Conservation (phyloP, 2,888 invertebrate species). For the Nomada flava region DNA sequence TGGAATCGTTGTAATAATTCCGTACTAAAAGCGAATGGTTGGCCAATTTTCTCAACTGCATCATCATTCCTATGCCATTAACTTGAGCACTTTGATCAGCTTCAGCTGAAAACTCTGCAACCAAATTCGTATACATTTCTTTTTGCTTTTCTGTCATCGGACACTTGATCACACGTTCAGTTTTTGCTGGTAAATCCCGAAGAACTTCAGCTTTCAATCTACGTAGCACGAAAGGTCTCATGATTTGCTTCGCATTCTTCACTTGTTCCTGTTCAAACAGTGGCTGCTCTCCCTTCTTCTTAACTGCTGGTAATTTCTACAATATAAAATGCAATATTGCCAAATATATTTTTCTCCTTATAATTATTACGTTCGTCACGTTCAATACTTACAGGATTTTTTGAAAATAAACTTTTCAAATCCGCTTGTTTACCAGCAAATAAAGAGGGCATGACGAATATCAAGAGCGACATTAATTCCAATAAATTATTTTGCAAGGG, state of each 20-base stretch:
- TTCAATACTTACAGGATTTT: slow-evolving; percentile 86
- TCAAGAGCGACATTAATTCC: slow-evolving; percentile 97
- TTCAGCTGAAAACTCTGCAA: slow-evolving; percentile 83
- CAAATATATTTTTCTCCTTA: background rate
- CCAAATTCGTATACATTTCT: slow-evolving; percentile 90
- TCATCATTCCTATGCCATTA: slow-evolving; percentile 88
- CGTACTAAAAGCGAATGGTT: slow-evolving; percentile 96
- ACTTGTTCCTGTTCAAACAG: slow-evolving; percentile 96
- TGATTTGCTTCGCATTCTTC: slow-evolving; percentile 96
- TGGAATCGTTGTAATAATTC: slow-evolving; percentile 89
- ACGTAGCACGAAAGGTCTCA: slow-evolving; percentile 97
- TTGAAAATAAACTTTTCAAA: slow-evolving; percentile 94
- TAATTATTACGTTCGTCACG: background rate
- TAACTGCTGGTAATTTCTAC: slow-evolving; percentile 85
- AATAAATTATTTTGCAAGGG: slow-evolving; percentile 98
- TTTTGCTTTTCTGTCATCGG: slow-evolving; percentile 91
- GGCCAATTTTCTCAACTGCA: slow-evolving; percentile 96
- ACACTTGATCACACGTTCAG: slow-evolving; percentile 88
- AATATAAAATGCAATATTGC: slow-evolving; percentile 41
- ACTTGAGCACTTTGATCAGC: slow-evolving; percentile 75
- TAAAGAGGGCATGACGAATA: slow-evolving; percentile 98
- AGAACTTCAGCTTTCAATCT: slow-evolving; percentile 95
- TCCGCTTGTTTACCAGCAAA: slow-evolving; percentile 95
- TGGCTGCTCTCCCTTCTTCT: slow-evolving; percentile 87
- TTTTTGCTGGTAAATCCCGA: slow-evolving; percentile 93